Percentiles rank a stretch among this genome's conserved stretches.
phyloP scores from a whole-genome alignment of 2,797 vertebrate species.

The Columba guinea region DNA sequence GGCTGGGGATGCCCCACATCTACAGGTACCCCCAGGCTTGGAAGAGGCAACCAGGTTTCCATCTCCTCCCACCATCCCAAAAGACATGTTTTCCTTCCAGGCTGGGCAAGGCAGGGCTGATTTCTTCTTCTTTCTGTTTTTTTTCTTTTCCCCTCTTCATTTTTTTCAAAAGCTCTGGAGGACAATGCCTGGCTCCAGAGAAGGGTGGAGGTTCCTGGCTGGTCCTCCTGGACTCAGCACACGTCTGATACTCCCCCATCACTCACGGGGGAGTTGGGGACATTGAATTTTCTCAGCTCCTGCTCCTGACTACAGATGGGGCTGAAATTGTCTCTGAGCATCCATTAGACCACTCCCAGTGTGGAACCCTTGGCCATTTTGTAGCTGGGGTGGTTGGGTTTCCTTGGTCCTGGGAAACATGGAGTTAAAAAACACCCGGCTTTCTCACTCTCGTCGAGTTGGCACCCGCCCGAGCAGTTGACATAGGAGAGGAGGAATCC shows the following conservation, averaged over 20 bases:
- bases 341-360: neutral
- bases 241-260: neutral
- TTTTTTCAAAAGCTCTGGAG: neutral
- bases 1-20: neutral
- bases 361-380: rapidly evolving
- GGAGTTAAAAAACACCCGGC: slow-evolving; percentile 44
- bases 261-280: neutral
- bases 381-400: neutral
- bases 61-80: neutral
- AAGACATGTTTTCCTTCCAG: neutral
- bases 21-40: neutral
- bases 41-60: neutral
- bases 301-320: neutral
- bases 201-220: neutral
- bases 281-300: neutral
- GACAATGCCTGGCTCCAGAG: neutral
- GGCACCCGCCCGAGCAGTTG: neutral
- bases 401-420: neutral
- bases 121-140: neutral
- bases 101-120: neutral
- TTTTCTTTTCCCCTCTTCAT: neutral
- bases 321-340: rapidly evolving
- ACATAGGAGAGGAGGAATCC: slow-evolving; percentile 66
- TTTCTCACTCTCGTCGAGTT: neutral
- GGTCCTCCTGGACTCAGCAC: neutral